phyloP scores from a whole-genome alignment of 1,140 invertebrate species.

The Bradysia coprophila region DNA sequence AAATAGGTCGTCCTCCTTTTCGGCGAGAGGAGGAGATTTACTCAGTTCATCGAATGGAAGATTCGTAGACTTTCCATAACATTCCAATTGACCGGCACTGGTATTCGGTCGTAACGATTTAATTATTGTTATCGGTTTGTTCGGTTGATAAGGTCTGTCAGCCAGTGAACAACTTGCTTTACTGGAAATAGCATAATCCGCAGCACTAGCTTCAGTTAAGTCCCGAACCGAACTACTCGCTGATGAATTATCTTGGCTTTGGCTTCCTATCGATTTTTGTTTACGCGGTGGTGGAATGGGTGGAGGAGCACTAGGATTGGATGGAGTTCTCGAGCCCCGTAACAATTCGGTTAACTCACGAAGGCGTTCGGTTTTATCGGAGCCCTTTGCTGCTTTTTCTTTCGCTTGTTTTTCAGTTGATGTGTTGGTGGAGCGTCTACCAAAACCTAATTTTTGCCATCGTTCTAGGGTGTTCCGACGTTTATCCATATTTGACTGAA shows the following conservation, averaged over 20 bases:
- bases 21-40: slow-evolving; percentile 9
- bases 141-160: slow-evolving; percentile 19
- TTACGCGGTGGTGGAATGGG: slow-evolving; percentile 21
- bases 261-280: no score
- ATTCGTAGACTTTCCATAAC: not conserved
- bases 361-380: slow-evolving; percentile 41
- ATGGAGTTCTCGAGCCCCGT: slow-evolving; percentile 27
- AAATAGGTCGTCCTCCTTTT: slow-evolving; percentile 2
- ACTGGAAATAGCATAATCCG: no score
- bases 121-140: slow-evolving; percentile 19
- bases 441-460: slow-evolving; percentile 53
- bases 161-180: no score
- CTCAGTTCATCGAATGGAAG: not conserved
- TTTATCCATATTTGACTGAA: slow-evolving; percentile 17
- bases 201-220: no score
- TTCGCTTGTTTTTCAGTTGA: slow-evolving; percentile 9
- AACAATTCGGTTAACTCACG: slow-evolving; percentile 57
- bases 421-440: slow-evolving; percentile 26
- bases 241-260: no score
- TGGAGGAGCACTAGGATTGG: slow-evolving; percentile 17
- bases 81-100: slow-evolving; percentile 11
- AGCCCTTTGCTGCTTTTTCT: slow-evolving; percentile 9
- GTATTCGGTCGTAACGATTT: slow-evolving; percentile 13
- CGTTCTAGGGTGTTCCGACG: slow-evolving; percentile 49
- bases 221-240: no score